phyloP scores from a whole-genome alignment of 2,797 vertebrate genomes.

The Schizopygopsis pylzovi region DNA sequence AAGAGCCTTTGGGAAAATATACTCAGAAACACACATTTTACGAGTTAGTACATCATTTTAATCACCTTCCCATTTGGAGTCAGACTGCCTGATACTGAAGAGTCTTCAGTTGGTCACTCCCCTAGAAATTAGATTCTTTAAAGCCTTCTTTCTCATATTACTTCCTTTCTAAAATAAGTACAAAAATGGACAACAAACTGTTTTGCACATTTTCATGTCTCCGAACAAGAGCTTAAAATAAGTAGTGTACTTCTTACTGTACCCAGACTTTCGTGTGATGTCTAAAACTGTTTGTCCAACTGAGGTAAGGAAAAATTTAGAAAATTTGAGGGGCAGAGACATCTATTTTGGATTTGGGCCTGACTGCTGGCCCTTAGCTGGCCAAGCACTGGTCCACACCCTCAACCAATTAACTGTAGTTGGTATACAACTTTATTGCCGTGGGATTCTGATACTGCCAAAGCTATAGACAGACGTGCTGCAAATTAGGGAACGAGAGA shows the following conservation, averaged over 20 bases:
- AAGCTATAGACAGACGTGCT: conserved; percentile 69
- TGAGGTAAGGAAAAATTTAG: conserved; percentile 44
- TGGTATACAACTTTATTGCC: conserved; percentile 65
- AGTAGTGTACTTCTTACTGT: conserved; percentile 34
- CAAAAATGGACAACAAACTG: conserved; percentile 20
- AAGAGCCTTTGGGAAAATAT: conserved; percentile 50
- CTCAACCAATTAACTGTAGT: conserved; percentile 64
- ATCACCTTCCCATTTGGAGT: conserved; percentile 59
- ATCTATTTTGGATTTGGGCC: conserved; percentile 49
- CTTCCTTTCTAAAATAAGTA: conserved; percentile 16
- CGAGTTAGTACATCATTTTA: conserved; percentile 71
- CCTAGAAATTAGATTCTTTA: conserved; percentile 44
- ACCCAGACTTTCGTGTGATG: conserved; percentile 18
- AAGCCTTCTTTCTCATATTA: conserved; percentile 20
- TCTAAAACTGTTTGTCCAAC: conserved; percentile 43
- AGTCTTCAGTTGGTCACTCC: conserved; percentile 35
- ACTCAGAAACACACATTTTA: conserved; percentile 63
- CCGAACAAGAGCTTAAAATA: background rate
- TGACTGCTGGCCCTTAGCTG: conserved; percentile 38
- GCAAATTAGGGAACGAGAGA: conserved; percentile 34
- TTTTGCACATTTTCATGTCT: conserved; percentile 36
- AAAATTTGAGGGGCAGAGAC: conserved; percentile 33
- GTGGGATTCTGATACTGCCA: conserved; percentile 70
- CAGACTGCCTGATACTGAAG: conserved; percentile 53
- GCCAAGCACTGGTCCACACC: conserved; percentile 45